phyloP scores from a whole-genome alignment of 2,888 invertebrate species.

The Sphaeridia pumilis region DNA sequence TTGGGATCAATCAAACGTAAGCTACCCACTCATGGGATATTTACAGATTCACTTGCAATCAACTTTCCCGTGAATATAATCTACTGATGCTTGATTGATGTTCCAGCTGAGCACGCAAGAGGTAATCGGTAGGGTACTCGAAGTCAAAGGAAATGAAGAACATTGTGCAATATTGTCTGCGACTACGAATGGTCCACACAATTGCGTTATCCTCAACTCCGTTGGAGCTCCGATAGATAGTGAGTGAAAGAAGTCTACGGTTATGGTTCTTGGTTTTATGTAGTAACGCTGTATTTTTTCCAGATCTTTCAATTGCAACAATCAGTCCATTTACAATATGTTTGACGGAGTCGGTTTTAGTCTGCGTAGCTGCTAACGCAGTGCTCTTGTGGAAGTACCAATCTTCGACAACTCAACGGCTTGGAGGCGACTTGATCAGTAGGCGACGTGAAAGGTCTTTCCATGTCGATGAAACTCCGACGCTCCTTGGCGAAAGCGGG shows the following conservation, averaged over 20 bases:
- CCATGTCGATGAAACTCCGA: slow-evolving; percentile 69
- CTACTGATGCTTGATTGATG: too few species aligned
- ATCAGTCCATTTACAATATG: slow-evolving; percentile 22
- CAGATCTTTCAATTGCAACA: slow-evolving; percentile 12
- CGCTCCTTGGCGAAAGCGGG: slow-evolving; percentile 55
- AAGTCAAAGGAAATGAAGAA: slow-evolving; percentile 30
- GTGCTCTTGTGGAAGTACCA: slow-evolving; percentile 21
- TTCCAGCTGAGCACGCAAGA: slow-evolving; percentile 30
- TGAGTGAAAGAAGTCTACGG: background rate
- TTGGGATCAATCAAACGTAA: too few species aligned
- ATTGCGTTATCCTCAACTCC: slow-evolving; percentile 4
- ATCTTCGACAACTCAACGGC: slow-evolving; percentile 13
- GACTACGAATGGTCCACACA: slow-evolving; percentile 9
- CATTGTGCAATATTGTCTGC: slow-evolving; percentile 22
- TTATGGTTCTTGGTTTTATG: background rate
- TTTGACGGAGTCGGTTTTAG: slow-evolving; percentile 17
- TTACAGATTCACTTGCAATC: too few species aligned
- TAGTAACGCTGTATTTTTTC: background rate
- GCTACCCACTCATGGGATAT: too few species aligned
- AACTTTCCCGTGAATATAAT: too few species aligned
- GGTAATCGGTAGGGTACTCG: slow-evolving; percentile 29
- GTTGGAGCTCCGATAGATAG: slow-evolving; percentile 9
- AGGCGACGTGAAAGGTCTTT: slow-evolving; percentile 52
- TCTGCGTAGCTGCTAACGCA: slow-evolving; percentile 18
- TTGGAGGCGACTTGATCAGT: slow-evolving; percentile 37